A percentile compares a stretch with the other conserved stretches of the same genome.
phyloP scores from a whole-genome alignment of 2,888 invertebrate species.

The Lepetodrilus schrolli region DNA sequence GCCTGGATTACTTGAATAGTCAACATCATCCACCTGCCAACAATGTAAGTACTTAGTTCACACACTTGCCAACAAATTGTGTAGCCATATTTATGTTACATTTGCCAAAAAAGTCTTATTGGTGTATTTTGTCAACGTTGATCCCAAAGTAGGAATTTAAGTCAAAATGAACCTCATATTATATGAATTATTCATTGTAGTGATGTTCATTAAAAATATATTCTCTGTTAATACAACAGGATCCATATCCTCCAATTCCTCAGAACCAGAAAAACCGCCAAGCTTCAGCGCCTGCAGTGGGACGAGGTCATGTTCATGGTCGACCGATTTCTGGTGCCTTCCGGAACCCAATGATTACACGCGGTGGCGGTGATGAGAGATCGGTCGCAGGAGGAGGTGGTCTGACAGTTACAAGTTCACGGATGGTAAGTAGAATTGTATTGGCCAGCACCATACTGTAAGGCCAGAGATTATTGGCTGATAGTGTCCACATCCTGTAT shows the following conservation, averaged over 20 bases:
- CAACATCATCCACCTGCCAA: neutral
- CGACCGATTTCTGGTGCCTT: conserved; percentile 65
- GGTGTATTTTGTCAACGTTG: too few species aligned
- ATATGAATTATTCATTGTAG: too few species aligned
- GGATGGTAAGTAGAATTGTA: conserved; percentile 62
- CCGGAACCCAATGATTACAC: conserved; percentile 67
- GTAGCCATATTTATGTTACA: too few species aligned
- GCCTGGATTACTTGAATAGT: conserved; percentile 31
- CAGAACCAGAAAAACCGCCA: conserved; percentile 57
- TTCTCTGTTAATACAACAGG: conserved; percentile 42
- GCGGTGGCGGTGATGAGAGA: conserved; percentile 58
- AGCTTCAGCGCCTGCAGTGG: conserved; percentile 71
- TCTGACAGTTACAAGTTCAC: conserved; percentile 65
- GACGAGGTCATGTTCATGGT: conserved; percentile 48
- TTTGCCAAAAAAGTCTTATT: too few species aligned
- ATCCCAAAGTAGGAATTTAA: too few species aligned
- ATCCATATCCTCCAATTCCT: conserved; percentile 45
- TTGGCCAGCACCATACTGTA: too few species aligned
- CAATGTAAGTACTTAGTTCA: conserved; percentile 1
- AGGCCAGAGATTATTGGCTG: too few species aligned
- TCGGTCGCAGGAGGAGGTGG: conserved; percentile 56
- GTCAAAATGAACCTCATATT: too few species aligned
- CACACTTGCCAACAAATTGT: too few species aligned
- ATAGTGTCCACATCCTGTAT: too few species aligned
- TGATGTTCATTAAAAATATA: neutral